Evolutionary conservation across 2,113 vertebrate genomes (phyloP), one percentile per base, ranked within the genome.

Genomic region (Herpetotheres cachinnans): DNA sequence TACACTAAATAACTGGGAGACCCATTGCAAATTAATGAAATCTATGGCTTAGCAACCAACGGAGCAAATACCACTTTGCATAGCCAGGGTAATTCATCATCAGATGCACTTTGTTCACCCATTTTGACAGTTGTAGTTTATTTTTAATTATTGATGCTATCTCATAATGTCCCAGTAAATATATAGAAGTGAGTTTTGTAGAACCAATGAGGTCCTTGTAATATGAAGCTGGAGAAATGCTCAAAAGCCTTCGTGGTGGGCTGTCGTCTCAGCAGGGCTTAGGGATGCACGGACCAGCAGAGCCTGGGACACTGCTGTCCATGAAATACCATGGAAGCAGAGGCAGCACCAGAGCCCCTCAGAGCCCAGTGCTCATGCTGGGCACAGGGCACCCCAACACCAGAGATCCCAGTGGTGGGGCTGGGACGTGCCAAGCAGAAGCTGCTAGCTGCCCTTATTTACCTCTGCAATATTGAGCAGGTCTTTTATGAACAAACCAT

Each of bases 111-210:
- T 73, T 71, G 54, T 62, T 73, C 7, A 1, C 85, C 67, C 55
- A 6, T 62, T 93, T 72, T 40, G 52, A 90, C 89, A 88, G 66
- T 27, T 54, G 84, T n/a, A 62, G 78, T 29, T 97, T 83, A 56
- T 78, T 94, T 95, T 91, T 93, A 91, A 95, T 95, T 90, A 94
- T 88, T 50, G 86, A 84, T 93, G 71, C 74, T 70, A 19, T 42
- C 80, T 90, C 44, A 4, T 52, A 55, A 66, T 4, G n/a, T 61
- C 82, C 82, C 86, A n/a, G 34, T 5, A 89, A 83, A 79, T 10
- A 27, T 1, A 26, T 25, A 58, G 77, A 13, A 16, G 74, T 13
- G 50, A 40, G 11, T 49, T 90, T 17, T 59, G 69, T 21, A 19
- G 65, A 24, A 72, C 38, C 32, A 10, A 4, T 0, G 36, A 58